Evolutionary conservation across 1,140 invertebrate genomes (phyloP).

Genomic region (Hirudo medicinalis): DNA sequence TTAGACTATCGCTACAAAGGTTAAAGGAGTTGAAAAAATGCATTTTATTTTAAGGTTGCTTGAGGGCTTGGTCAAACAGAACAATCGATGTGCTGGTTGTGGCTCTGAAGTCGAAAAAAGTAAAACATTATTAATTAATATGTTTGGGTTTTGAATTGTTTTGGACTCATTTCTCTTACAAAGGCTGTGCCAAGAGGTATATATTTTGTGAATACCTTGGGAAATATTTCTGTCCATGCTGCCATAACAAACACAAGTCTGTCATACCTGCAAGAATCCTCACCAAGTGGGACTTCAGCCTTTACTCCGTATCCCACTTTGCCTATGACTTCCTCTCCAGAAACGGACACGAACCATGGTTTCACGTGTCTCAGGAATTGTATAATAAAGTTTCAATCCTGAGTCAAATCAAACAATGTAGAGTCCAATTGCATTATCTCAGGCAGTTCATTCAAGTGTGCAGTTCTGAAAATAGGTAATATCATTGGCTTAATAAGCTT

Average conservation of each 20-base stretch:
- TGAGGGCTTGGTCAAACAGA: conserved; percentile 58
- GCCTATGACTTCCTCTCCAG: conserved; percentile 61
- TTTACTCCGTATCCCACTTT: conserved; percentile 67
- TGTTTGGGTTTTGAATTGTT: conserved; percentile 13
- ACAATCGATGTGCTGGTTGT: conserved; percentile 70
- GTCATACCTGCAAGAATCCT: conserved; percentile 65
- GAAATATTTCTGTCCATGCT: conserved; percentile 75
- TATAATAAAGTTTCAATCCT: conserved; percentile 51
- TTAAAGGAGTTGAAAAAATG: conserved; percentile 15
- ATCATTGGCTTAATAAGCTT: too few relatives aligned
- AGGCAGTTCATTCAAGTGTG: conserved; percentile 49
- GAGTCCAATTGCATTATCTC: conserved; percentile 54
- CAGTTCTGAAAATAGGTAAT: conserved; percentile 43
- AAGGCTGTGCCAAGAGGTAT: conserved; percentile 52
- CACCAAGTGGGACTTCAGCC: conserved; percentile 49
- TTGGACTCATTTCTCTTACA: conserved; percentile 23
- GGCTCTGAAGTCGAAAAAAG: conserved; percentile 58
- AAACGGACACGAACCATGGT: conserved; percentile 64
- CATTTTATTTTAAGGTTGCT: conserved; percentile 46
- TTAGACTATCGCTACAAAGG: neutral
- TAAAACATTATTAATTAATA: conserved; percentile 23
- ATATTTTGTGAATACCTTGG: conserved; percentile 70
- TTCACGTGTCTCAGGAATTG: conserved; percentile 55
- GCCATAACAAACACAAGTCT: conserved; percentile 62
- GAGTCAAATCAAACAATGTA: conserved; percentile 47